Evolutionary conservation across 2,113 vertebrate species (phyloP), one percentile per base, ranked within the genome.

Genomic region (Eclectus roratus): DNA sequence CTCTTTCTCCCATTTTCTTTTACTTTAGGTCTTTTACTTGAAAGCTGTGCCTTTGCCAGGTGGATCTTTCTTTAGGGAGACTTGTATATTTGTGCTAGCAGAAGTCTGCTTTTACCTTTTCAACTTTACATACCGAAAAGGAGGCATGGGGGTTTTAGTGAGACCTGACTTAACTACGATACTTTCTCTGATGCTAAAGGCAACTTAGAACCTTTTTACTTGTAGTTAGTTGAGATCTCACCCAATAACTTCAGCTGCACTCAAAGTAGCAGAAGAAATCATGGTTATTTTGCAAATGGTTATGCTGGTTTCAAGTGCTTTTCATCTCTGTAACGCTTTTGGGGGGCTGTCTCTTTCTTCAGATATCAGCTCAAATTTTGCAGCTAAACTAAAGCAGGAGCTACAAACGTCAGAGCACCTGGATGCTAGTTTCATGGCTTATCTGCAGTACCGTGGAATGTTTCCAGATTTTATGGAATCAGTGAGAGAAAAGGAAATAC

Each of bases 321-420:
- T 78, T n/a, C 19, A 9, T 37, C 5, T 84, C 52, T 79, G 10
- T 94, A 91, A 94, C 4, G 6, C 25, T 61, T 3, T 71, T 69
- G 52, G 81, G 72, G 71, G 69, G 7, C 78, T 87, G 5, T 88
- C 33, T 91, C 17, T 97, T 66, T 85, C 77, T 96, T 78, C 85
- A 99, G 99, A 98, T 85, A 96, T 97, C 37, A 98, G 97, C 93
- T 98, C 96, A 16, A 98, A 98, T 68, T 88, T 98, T 92, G 98
- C 97, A 88, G 97, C 97, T 10, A 96, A 97, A 74, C 92, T 98
- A 35, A 98, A 93, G 85, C 91, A 96, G 35, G 98, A 98, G 76
- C 94, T 97, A 15, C 98, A 98, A 56, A 94, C 88, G 4, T 97
- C 95, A 1, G 97, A 98, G 82, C 86, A 97, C 31, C 94, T 98